Base-by-base conservation (phyloP, 2,113 vertebrate genomes). In the Spheniscus mendiculus region DNA sequence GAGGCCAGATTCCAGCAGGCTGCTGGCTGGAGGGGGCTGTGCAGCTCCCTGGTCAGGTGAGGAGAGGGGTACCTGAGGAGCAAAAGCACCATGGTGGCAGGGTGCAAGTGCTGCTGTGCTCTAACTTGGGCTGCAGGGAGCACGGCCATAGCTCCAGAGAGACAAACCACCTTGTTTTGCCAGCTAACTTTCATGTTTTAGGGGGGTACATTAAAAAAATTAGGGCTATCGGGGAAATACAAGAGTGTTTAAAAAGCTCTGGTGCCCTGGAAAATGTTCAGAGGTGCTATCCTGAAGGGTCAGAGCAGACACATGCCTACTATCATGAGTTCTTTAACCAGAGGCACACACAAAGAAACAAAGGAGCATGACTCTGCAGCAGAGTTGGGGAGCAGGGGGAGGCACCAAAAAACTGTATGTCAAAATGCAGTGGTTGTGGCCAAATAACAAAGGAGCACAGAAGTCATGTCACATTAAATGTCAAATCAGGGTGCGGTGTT, bases 21-120 rank as follows among this genome's bases (percentile, higher is more conserved):
- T 21, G 56, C 71, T 69, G 76, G 30, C 12, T 0, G 0, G 19
- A 66, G 16, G 8, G 19, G 8, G 19, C 47, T 38, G 45, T 22
- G 47, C 45, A 59, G 42, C 67, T 76, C 14, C 47, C 23, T 32
- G 44, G 15, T 29, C 20, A 7, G 5, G 15, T 52, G 45, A 38
- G 36, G 59, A 47, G 29, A 23, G 49, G 8, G 14, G 50, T 40
- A 42, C 42, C 36, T 45, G 65, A 73, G 82, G 23, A 78, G 15
- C 20, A 73, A n/a, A 56, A 36, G 32, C 61, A 65, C 19, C 38
- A 1, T 8, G 12, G 32, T 3, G 1, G 25, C 19, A 47, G 15
- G 29, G 65, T 56, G n/a, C 25, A 12, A 1, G 45, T 32, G 53
- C n/a, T 83, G 56, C 59, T 58, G 62, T 30, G 22, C n/a, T 78